Conservation (phyloP, 1,140 invertebrate species). For the Nylanderia fulva region DNA sequence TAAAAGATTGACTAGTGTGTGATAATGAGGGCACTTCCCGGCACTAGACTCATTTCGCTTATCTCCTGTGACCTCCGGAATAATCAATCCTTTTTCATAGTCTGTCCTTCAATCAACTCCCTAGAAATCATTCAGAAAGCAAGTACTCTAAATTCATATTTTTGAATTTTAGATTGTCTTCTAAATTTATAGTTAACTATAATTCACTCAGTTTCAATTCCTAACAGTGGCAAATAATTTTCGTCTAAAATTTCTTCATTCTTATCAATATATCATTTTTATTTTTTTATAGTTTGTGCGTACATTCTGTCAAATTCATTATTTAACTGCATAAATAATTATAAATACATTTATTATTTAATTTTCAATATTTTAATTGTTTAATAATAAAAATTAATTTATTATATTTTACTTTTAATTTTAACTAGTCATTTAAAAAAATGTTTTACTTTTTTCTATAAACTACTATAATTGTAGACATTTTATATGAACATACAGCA, state of each 20-base stretch:
- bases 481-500: background rate
- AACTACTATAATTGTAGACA: background rate
- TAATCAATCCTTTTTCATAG: constrained; percentile 65
- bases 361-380: background rate
- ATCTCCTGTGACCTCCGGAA: constrained; percentile 58
- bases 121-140: constrained; percentile 38
- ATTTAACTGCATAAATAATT: background rate
- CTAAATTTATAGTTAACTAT: background rate
- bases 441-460: background rate
- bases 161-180: background rate
- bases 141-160: background rate
- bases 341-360: background rate
- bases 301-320: background rate
- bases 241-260: background rate
- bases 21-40: constrained; percentile 82
- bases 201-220: background rate
- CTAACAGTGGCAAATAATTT: background rate
- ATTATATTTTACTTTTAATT: background rate
- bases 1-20: constrained; percentile 82
- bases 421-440: background rate
- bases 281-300: background rate
- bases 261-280: no score
- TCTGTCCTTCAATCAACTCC: constrained; percentile 68
- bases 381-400: background rate
- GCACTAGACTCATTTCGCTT: constrained; percentile 78